phyloP scores from a whole-genome alignment of 2,888 invertebrate species.

The Agonopterix subpropinquella region DNA sequence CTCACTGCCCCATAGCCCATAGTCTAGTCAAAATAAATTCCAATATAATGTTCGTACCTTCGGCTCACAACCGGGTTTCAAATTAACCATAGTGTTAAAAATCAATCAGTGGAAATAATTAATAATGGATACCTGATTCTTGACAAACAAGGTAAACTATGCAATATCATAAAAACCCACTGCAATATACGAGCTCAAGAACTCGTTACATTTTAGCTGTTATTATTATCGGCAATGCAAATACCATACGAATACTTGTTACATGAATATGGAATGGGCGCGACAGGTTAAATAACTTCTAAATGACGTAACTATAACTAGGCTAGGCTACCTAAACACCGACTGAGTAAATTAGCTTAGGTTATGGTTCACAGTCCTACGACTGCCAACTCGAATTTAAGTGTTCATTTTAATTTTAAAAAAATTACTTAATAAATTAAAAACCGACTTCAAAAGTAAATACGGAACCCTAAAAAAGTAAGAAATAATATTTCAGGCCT shows the following conservation, averaged over 20 bases:
- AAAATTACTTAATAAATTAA: too few relatives aligned
- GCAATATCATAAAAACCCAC: too few relatives aligned
- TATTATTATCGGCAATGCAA: constrained; percentile 5
- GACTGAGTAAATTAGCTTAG: constrained; percentile 1
- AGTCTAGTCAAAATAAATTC: too few relatives aligned
- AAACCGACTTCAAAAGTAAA: too few relatives aligned
- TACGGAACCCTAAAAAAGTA: too few relatives aligned
- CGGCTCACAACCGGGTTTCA: not conserved
- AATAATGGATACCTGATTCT: not conserved
- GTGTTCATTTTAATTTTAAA: too few relatives aligned
- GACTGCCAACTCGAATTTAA: too few relatives aligned
- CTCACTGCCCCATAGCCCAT: too few relatives aligned
- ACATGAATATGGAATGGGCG: constrained; percentile 5
- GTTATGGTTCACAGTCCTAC: not conserved
- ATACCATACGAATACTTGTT: constrained; percentile 1
- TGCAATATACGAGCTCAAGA: too few relatives aligned
- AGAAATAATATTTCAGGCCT: too few relatives aligned
- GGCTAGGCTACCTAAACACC: not conserved
- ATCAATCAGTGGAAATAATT: not conserved
- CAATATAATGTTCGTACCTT: too few relatives aligned
- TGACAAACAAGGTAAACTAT: too few relatives aligned
- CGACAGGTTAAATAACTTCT: constrained; percentile 12
- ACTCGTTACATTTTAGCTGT: not conserved
- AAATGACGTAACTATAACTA: constrained; percentile 8
- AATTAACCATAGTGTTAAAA: not conserved